These are phyloP conservation scores for Erythrocebus patas DNA, from an alignment of 2,113 vertebrate genomes.

Conservation along the genomic window DNA sequence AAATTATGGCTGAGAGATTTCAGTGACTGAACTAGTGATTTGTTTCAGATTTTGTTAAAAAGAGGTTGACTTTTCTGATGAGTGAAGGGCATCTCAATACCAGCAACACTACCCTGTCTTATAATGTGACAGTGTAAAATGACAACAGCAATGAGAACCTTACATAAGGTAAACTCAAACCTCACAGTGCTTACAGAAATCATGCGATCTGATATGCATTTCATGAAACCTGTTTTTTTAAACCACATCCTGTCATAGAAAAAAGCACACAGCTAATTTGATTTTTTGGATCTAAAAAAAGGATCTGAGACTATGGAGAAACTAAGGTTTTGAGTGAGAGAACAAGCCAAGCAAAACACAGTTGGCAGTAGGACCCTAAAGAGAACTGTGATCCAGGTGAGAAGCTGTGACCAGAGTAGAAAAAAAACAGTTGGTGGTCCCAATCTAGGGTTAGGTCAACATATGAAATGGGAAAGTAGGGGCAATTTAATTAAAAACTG, in stretches of 20 bases:
- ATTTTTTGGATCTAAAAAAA: background rate
- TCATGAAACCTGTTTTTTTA: background rate
- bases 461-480: too few relatives aligned
- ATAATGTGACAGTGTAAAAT: background rate
- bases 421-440: background rate
- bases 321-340: background rate
- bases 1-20: background rate
- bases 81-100: background rate
- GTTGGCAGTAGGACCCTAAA: background rate
- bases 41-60: background rate
- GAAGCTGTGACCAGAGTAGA: background rate
- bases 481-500: too few relatives aligned
- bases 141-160: background rate
- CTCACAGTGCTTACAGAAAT: fast-evolving
- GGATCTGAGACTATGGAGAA: background rate
- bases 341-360: background rate
- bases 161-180: too few relatives aligned
- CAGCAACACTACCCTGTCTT: fast-evolving
- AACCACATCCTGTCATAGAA: background rate
- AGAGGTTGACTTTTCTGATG: too few relatives aligned
- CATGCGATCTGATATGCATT: fast-evolving
- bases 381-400: background rate
- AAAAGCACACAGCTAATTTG: background rate
- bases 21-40: background rate
- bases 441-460: background rate